Base-by-base conservation (phyloP, 2,113 vertebrate genomes). In the Eudyptes chrysolophus region DNA sequence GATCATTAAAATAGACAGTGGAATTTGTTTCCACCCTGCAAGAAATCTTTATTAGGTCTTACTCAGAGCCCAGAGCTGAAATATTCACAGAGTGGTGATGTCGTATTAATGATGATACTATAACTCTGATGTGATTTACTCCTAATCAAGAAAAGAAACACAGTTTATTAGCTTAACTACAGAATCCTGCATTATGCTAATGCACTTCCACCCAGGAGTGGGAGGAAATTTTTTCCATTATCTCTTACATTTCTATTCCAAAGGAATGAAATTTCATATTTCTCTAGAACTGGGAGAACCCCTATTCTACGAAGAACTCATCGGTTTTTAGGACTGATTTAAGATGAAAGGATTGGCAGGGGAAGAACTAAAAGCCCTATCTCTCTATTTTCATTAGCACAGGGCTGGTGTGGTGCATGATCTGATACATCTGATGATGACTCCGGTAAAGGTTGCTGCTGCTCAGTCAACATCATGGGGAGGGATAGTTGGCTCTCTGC, bases 51-150 rank as follows among this genome's bases (percentile, higher is more conserved):
- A 69, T 44, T 26, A 72, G 19, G 26, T 57, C 25, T 76, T 89
- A 66, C 13, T 84, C 34, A 74, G 49, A 85, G 25, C 26, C 17
- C 48, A 65, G 76, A 85, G 26, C 29, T 60, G 46, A 87, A 89
- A 62, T 48, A 74, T 64, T 60, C 40, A 61, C 10, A 27, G 44
- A 66, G n/a, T 16, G 44, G 49, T 58, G 42, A 79, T 92, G 34
- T 25, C 7, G 4, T 69, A 40, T 89, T 84, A 84, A 89, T 89
- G 89, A 92, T 78, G 89, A 89, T 82, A 74, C 55, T 84, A 42
- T 87, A 94, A 85, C 87, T 94, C 46, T 42, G 78, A 96, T 60
- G 75, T 92, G 74, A 94, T 88, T 97, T 97, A 86, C 61, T 95
- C 58, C 40, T 77, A 95, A 95, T 87, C 60, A 84, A 61, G 46